Percentiles rank a stretch among this genome's conserved stretches.
Conservation (phyloP, 1,140 invertebrate species). For the Phortica variegata region DNA sequence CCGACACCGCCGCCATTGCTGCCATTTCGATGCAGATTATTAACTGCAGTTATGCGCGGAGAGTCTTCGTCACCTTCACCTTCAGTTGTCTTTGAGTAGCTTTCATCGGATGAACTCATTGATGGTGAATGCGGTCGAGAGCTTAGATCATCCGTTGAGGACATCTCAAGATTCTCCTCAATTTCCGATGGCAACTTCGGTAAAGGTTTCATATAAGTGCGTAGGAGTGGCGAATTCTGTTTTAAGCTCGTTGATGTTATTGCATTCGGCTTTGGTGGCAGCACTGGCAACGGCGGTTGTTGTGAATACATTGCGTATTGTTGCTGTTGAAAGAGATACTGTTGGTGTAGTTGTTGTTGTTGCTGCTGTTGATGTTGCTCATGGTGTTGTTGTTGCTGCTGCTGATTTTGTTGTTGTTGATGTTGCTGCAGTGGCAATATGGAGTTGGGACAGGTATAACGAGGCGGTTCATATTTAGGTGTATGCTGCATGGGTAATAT, state of each 20-base stretch:
- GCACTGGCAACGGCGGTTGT: conserved; percentile 39
- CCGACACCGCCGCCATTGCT: conserved; percentile 4
- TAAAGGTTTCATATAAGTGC: conserved; percentile 63
- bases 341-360: conserved; percentile 56
- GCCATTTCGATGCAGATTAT: conserved; percentile 31
- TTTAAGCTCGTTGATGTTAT: conserved; percentile 23
- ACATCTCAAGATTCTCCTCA: conserved; percentile 58
- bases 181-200: conserved; percentile 59
- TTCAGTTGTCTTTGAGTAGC: conserved; percentile 72
- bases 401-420: conserved; percentile 44
- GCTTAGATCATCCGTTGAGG: conserved; percentile 77
- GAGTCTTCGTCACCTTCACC: conserved; percentile 54
- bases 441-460: conserved; percentile 60
- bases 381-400: conserved; percentile 28
- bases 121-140: conserved; percentile 76
- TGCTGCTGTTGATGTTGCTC: conserved; percentile 26
- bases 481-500: conserved; percentile 56
- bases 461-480: conserved; percentile 57
- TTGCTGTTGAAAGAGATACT: too few relatives aligned
- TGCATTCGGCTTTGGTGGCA: conserved; percentile 36
- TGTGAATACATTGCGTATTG: conserved; percentile 57
- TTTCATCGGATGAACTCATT: conserved; percentile 78
- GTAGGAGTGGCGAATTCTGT: conserved; percentile 34
- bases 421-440: conserved; percentile 58
- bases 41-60: conserved; percentile 31